Conservation (phyloP, 2,797 vertebrate species). For the Pitangus sulphuratus region DNA sequence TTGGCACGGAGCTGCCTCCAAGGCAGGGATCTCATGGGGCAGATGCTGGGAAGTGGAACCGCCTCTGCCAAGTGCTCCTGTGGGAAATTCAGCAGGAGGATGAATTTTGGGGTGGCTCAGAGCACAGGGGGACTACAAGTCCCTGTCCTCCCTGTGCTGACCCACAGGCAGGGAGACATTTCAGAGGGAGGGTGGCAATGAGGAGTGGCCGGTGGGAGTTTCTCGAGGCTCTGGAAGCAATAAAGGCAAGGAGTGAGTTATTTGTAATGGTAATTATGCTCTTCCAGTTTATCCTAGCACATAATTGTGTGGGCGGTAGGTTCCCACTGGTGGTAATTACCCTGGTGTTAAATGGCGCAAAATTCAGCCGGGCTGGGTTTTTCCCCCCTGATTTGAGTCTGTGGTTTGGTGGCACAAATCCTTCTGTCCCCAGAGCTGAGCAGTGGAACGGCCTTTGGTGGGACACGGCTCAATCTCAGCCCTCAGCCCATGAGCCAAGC, state of each 20-base stretch:
- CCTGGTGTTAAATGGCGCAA: constrained; percentile 55
- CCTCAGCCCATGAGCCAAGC: fast-evolving
- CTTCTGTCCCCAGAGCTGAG: neutral
- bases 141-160: neutral
- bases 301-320: constrained; percentile 61
- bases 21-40: neutral
- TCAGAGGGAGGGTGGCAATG: neutral
- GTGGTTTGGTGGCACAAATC: neutral
- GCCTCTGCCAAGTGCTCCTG: neutral
- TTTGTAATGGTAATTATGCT: constrained; percentile 65
- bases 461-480: neutral
- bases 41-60: neutral
- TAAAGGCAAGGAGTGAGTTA: constrained; percentile 45
- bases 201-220: neutral
- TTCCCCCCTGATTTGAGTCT: neutral
- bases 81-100: neutral
- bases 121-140: neutral
- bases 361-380: constrained; percentile 30
- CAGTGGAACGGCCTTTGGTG: neutral
- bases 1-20: fast-evolving
- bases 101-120: neutral
- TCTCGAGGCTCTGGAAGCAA: constrained; percentile 23
- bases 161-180: fast-evolving
- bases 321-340: constrained; percentile 70
- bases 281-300: constrained; percentile 64